These are phyloP conservation scores for Oreonectes daqikongensis DNA, from an alignment of 2,797 vertebrate genomes.

Conservation along the genomic window DNA sequence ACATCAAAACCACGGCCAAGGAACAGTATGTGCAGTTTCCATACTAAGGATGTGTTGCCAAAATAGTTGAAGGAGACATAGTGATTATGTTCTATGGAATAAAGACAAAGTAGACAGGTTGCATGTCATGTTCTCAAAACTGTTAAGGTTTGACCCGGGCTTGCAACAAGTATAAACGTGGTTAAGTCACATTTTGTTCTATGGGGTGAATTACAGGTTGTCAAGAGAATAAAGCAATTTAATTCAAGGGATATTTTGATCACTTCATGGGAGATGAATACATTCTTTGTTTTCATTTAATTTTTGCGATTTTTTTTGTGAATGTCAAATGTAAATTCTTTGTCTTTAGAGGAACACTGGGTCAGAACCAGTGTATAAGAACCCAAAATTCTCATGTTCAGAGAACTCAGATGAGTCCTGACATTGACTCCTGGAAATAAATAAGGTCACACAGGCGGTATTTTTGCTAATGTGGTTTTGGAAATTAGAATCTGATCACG, in stretches of 20 bases:
- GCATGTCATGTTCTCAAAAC: background rate
- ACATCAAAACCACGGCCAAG: constrained; percentile 25
- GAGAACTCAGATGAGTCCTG: background rate
- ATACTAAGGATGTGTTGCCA: constrained; percentile 11
- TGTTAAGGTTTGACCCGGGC: background rate
- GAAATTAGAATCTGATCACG: constrained; percentile 6
- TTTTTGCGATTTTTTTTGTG: too few species aligned
- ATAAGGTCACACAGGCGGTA: constrained; percentile 2
- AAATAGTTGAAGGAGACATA: constrained; percentile 1
- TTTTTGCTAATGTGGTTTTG: constrained; percentile 21
- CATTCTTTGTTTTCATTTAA: too few species aligned
- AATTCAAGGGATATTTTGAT: background rate
- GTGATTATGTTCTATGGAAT: constrained; percentile 13
- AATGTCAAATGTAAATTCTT: too few species aligned
- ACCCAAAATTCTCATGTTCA: background rate
- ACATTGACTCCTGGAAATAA: background rate
- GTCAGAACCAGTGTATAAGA: too few species aligned
- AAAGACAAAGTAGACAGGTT: background rate
- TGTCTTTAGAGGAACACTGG: too few species aligned
- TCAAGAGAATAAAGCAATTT: background rate
- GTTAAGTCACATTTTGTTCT: background rate
- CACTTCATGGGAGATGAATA: too few species aligned
- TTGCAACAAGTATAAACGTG: background rate
- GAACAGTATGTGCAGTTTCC: constrained; percentile 5
- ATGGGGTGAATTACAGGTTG: background rate